Conservation (phyloP, 2,113 vertebrate genomes). For the Fregetta grallaria region DNA sequence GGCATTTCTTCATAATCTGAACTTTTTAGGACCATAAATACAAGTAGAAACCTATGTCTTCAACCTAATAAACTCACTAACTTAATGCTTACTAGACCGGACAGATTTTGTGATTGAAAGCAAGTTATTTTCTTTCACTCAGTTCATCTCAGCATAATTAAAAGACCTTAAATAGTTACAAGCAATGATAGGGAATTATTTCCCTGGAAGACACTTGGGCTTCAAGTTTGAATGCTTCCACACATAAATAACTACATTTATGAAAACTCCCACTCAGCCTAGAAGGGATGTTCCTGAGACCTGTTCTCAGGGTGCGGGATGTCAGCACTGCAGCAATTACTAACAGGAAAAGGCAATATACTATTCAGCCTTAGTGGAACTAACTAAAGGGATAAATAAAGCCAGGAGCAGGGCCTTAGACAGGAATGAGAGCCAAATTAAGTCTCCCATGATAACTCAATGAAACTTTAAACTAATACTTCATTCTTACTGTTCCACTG, state of each 20-base stretch:
- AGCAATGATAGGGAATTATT: not conserved
- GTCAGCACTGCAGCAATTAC: not conserved
- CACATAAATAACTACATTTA: not conserved
- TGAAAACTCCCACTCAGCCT: not conserved
- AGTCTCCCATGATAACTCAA: not conserved
- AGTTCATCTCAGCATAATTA: slow-evolving; percentile 38
- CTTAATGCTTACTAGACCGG: not conserved
- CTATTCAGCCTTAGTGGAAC: not conserved
- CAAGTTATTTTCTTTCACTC: slow-evolving; percentile 33
- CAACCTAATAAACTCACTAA: slow-evolving; percentile 8
- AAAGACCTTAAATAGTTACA: not conserved
- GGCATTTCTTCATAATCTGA: not conserved
- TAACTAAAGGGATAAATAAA: not conserved
- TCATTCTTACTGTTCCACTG: not conserved
- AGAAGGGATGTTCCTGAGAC: not conserved
- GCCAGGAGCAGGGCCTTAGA: not conserved
- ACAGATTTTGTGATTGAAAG: not conserved
- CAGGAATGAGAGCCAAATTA: not conserved
- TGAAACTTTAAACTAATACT: not conserved
- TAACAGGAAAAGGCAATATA: not conserved
- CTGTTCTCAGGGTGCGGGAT: not conserved
- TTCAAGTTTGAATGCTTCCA: not conserved
- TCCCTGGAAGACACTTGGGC: not conserved
- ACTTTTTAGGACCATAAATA: not conserved
- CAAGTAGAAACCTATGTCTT: not conserved